Conservation (phyloP, 2,113 vertebrate species). For the Phyllopteryx taeniolatus region DNA sequence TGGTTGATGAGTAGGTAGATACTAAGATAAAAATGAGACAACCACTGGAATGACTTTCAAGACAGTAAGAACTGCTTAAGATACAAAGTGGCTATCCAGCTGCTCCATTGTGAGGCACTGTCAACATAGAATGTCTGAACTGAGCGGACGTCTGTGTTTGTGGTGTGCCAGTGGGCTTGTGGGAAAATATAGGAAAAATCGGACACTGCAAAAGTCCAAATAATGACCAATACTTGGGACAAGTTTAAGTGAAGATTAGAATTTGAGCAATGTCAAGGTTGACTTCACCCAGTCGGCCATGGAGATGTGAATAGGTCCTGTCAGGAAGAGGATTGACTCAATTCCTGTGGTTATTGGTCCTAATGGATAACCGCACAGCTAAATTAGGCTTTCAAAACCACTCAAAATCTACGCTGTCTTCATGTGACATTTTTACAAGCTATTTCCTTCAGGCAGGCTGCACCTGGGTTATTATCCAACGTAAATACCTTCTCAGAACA, state of each 20-base stretch:
- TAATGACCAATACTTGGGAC: not conserved
- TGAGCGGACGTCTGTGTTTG: conserved; percentile 31
- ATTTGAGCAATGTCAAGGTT: conserved; percentile 16
- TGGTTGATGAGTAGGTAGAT: conserved; percentile 30
- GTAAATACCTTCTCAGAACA: conserved; percentile 7
- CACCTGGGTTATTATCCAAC: conserved; percentile 13
- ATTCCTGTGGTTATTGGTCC: conserved; percentile 37
- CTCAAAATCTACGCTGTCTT: conserved; percentile 10
- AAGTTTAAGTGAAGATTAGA: not conserved
- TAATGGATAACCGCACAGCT: conserved; percentile 20
- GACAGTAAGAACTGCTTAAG: conserved; percentile 40
- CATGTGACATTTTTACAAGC: conserved; percentile 32
- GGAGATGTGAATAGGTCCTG: conserved; percentile 18
- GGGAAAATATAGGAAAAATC: conserved; percentile 4
- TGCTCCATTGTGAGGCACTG: conserved; percentile 41
- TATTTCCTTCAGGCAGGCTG: conserved; percentile 27
- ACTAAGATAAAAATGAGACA: conserved; percentile 54
- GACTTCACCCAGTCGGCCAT: conserved; percentile 18
- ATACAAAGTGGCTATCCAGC: conserved; percentile 33
- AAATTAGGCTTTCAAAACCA: conserved; percentile 27
- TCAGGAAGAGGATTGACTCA: conserved; percentile 35
- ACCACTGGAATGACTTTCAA: conserved; percentile 33
- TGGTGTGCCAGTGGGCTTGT: conserved; percentile 27
- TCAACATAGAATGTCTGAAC: conserved; percentile 56
- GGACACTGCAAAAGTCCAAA: not conserved